phyloP scores from a whole-genome alignment of 2,888 invertebrate genomes.

The Hirtodrosophila confusa region DNA sequence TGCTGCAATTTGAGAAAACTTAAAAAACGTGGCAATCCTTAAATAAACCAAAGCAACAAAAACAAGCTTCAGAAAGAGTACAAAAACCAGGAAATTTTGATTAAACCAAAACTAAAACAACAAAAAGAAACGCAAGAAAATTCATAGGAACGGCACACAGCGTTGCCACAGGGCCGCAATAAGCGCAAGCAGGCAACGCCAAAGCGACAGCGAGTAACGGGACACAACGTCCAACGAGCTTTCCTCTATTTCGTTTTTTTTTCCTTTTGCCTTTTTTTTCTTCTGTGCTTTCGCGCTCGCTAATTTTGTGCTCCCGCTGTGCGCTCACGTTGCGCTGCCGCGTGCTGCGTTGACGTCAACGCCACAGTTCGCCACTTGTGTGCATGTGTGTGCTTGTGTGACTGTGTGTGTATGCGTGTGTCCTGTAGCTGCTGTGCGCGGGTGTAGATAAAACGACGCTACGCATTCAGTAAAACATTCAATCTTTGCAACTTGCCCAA shows the following conservation, averaged over 20 bases:
- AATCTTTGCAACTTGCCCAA: constrained; percentile 2
- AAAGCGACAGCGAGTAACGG: constrained; percentile 43
- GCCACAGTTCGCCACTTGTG: constrained; percentile 8
- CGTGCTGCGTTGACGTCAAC: constrained; percentile 2
- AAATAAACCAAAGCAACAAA: background rate
- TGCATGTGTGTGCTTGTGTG: constrained; percentile 5
- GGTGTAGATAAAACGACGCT: constrained; percentile 50
- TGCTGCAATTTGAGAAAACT: background rate
- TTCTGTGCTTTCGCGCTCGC: constrained; percentile 33
- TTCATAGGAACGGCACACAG: constrained; percentile 9
- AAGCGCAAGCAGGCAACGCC: constrained; percentile 10
- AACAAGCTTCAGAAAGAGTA: background rate
- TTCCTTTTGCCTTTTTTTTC: constrained; percentile 1
- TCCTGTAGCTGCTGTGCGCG: constrained; percentile 7
- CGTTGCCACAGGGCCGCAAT: constrained; percentile 42
- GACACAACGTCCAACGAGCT: constrained; percentile 21
- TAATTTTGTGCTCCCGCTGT: constrained; percentile 21
- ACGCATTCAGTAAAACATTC: constrained; percentile 1
- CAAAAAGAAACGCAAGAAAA: constrained; percentile 4
- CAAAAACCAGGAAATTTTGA: background rate
- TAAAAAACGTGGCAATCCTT: background rate
- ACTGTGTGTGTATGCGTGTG: constrained; percentile 12
- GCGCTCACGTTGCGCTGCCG: constrained; percentile 4
- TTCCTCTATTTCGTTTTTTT: constrained; percentile 1
- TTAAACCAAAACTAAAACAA: constrained; percentile 8